phyloP scores from a whole-genome alignment of 2,888 invertebrate species.

The Chymomyza procnemis region DNA sequence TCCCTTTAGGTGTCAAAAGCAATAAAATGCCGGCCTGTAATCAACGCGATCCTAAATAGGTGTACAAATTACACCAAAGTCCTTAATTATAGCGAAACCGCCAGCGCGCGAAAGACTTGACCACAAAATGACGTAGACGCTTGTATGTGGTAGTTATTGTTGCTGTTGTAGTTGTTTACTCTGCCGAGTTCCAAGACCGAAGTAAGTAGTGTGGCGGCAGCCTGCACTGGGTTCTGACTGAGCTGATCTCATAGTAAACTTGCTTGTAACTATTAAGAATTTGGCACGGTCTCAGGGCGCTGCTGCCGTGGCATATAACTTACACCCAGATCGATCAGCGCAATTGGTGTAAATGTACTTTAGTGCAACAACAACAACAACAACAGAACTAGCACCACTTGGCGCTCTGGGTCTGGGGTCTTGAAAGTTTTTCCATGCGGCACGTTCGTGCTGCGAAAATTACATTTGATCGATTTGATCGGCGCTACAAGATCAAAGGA shows the following conservation, averaged over 20 bases:
- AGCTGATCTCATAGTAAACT: slow-evolving; percentile 58
- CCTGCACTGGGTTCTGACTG: slow-evolving; percentile 19
- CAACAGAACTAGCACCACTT: slow-evolving; percentile 49
- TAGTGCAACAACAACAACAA: slow-evolving; percentile 41
- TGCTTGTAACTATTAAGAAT: slow-evolving; percentile 74
- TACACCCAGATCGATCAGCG: slow-evolving; percentile 73
- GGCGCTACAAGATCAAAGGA: slow-evolving; percentile 78
- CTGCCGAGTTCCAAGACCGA: neutral
- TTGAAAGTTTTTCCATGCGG: slow-evolving; percentile 48
- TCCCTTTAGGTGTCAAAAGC: slow-evolving; percentile 79
- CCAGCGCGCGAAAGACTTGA: slow-evolving; percentile 48
- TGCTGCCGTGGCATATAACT: slow-evolving; percentile 64
- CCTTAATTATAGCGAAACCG: slow-evolving; percentile 79
- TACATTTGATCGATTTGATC: slow-evolving; percentile 79
- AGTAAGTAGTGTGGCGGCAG: too few relatives aligned
- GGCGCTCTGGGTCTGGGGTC: slow-evolving; percentile 48
- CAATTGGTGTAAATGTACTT: slow-evolving; percentile 76
- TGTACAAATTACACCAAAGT: slow-evolving; percentile 78
- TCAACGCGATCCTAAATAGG: slow-evolving; percentile 79
- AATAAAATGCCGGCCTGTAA: slow-evolving; percentile 79
- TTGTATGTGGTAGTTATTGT: neutral
- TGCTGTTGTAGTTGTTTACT: slow-evolving; percentile 4
- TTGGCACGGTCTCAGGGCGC: slow-evolving; percentile 69
- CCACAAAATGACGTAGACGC: neutral
- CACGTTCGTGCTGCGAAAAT: slow-evolving; percentile 75